Conservation (phyloP, 2,888 invertebrate species). For the Cepaea hortensis region DNA sequence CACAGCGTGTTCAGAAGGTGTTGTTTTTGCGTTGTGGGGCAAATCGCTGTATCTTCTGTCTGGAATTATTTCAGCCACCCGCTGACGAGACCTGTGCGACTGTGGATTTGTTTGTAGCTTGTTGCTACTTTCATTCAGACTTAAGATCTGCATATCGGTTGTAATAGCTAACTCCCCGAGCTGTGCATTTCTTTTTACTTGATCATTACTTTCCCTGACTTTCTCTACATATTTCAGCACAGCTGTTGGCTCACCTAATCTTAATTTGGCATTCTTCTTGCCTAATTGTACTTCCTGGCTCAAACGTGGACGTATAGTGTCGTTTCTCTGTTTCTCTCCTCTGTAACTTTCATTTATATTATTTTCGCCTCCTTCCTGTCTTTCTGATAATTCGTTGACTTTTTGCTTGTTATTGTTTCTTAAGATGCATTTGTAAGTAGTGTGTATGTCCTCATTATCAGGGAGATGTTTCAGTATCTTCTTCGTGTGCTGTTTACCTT, state of each 20-base stretch:
- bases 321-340: not conserved
- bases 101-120: no score
- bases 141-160: not conserved
- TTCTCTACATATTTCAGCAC: not conserved
- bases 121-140: not conserved
- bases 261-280: not conserved
- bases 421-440: not conserved
- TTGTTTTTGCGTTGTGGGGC: not conserved
- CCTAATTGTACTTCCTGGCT: not conserved
- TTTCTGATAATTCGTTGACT: no score
- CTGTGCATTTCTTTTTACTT: not conserved
- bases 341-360: not conserved
- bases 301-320: not conserved
- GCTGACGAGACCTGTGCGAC: not conserved
- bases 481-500: not conserved
- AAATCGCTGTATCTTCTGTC: not conserved
- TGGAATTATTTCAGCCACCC: not conserved
- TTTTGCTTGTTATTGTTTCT: not conserved
- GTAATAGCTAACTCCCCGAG: not conserved
- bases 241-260: not conserved
- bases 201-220: not conserved
- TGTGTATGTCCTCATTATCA: not conserved
- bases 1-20: not conserved
- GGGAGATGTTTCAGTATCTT: not conserved
- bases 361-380: no score